phyloP scores from a whole-genome alignment of 2,113 vertebrate species.

The Acanthisitta chloris region DNA sequence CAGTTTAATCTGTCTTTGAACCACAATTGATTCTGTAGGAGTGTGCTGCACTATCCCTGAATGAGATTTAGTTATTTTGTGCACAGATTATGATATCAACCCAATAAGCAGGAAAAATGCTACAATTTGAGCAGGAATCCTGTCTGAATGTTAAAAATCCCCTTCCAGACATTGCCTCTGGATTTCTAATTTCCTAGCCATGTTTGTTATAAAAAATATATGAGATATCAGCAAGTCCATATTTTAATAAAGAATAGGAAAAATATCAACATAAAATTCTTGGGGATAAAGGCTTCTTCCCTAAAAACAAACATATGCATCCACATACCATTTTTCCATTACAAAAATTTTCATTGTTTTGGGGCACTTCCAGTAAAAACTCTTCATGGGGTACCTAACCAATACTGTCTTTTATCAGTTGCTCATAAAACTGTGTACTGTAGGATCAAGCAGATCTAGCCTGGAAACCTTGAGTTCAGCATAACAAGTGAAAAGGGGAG shows the following conservation, averaged over 20 bases:
- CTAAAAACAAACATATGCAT: background rate
- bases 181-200: background rate
- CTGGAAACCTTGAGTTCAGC: background rate
- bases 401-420: background rate
- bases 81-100: background rate
- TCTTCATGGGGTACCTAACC: background rate
- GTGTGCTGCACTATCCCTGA: background rate
- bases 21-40: background rate
- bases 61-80: background rate
- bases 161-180: background rate
- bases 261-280: background rate
- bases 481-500: background rate
- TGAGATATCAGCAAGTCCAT: background rate
- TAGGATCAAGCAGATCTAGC: background rate
- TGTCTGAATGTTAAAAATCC: background rate
- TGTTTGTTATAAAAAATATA: background rate
- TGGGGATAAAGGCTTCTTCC: background rate
- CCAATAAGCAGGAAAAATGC: conserved; percentile 6
- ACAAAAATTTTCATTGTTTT: background rate
- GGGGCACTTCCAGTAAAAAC: background rate
- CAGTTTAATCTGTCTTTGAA: background rate
- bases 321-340: background rate
- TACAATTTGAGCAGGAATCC: background rate
- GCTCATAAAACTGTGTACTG: background rate
- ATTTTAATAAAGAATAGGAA: background rate